These are phyloP conservation scores for Ursus arctos DNA, from an alignment of 2,113 vertebrate species.

Conservation along the genomic window DNA sequence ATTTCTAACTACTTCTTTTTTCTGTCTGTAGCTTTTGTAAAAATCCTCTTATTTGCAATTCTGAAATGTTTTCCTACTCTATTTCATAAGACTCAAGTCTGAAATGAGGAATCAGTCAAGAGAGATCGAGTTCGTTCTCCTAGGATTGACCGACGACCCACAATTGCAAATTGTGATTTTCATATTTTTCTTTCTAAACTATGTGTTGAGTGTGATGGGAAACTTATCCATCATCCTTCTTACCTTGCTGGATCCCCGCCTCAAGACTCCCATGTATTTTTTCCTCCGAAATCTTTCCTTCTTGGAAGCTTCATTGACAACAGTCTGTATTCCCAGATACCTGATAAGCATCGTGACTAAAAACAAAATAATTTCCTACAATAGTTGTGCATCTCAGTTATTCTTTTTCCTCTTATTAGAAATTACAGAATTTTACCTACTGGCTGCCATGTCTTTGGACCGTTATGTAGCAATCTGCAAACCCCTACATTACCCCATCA, in stretches of 20 bases:
- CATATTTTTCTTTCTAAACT: conserved; percentile 19
- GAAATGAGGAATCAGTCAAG: conserved; percentile 34
- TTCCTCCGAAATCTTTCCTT: conserved; percentile 58
- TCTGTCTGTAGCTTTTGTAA: neutral
- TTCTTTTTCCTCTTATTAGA: conserved; percentile 36
- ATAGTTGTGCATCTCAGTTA: neutral
- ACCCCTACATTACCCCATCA: neutral
- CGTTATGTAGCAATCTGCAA: conserved; percentile 9
- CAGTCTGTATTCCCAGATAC: conserved; percentile 28
- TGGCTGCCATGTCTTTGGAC: conserved; percentile 41
- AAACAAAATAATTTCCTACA: conserved; percentile 55
- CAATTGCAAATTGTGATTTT: conserved; percentile 48
- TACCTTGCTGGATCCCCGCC: neutral
- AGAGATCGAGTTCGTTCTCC: conserved; percentile 26
- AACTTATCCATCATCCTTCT: conserved; percentile 49
- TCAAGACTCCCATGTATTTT: conserved; percentile 65
- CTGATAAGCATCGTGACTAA: neutral
- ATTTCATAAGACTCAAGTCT: neutral
- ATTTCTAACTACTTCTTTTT: neutral
- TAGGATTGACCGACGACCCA: conserved; percentile 26
- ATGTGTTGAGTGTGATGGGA: neutral
- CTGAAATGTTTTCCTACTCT: neutral
- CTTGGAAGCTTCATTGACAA: conserved; percentile 16
- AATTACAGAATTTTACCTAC: conserved; percentile 51
- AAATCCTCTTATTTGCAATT: neutral